phyloP scores from a whole-genome alignment of 2,797 vertebrate species.

The Prionace glauca region DNA sequence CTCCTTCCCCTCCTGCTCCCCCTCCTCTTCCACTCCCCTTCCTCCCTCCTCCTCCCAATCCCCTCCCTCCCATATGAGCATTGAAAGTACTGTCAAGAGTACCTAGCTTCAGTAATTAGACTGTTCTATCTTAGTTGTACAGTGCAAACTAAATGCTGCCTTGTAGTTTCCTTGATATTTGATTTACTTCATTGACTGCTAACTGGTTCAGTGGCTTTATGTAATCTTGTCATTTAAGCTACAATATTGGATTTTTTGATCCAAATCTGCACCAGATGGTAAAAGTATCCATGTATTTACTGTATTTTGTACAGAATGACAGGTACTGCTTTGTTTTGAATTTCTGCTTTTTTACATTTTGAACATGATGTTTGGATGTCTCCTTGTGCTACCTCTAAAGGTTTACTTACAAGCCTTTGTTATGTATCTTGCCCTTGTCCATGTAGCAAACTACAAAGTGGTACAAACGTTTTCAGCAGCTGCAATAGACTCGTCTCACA shows the following conservation, averaged over 20 bases:
- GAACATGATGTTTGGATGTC: neutral
- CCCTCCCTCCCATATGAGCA: neutral
- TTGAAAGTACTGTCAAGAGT: neutral
- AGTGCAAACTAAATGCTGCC: neutral
- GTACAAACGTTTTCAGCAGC: neutral
- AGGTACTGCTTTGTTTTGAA: neutral
- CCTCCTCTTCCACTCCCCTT: too few relatives aligned
- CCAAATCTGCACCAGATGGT: neutral
- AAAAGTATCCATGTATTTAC: neutral
- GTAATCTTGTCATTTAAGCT: neutral
- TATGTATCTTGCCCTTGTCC: neutral
- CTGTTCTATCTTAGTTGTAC: neutral
- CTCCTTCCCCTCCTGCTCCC: too few relatives aligned
- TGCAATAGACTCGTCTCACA: neutral
- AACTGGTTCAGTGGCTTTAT: neutral
- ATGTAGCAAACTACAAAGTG: too few relatives aligned
- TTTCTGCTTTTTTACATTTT: neutral
- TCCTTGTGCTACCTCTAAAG: neutral
- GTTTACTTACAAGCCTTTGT: neutral
- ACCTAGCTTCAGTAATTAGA: neutral
- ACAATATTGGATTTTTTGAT: neutral
- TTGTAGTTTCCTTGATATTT: neutral
- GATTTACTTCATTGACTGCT: neutral
- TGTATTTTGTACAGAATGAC: neutral
- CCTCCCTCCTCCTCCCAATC: too few relatives aligned